A percentile compares a stretch with the other conserved stretches of the same genome.
phyloP scores from a whole-genome alignment of 2,888 invertebrate genomes.

The Drosophila siamana region DNA sequence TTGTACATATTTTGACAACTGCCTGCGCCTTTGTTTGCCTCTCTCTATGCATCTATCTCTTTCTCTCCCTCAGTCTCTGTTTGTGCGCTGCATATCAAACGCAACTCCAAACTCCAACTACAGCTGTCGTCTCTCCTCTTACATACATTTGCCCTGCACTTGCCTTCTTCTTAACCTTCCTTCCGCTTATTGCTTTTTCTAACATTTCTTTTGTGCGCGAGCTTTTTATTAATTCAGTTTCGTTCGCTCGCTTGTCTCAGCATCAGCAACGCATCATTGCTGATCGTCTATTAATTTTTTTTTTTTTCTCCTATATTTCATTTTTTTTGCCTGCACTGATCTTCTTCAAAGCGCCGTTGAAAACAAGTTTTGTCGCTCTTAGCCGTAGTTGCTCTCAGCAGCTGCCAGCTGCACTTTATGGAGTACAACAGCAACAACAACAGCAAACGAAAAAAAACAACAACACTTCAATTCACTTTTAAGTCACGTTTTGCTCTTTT shows the following conservation, averaged over 20 bases:
- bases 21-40: constrained; percentile 58
- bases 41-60: constrained; percentile 32
- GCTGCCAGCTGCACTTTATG: constrained; percentile 76
- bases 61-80: constrained; percentile 11
- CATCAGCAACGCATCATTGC: constrained; percentile 64
- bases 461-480: constrained; percentile 75
- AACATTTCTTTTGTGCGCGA: constrained; percentile 50
- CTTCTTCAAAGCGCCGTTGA: constrained; percentile 77
- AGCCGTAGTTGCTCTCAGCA: constrained; percentile 46
- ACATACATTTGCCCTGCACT: constrained; percentile 33
- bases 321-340: constrained; percentile 60
- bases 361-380: constrained; percentile 66
- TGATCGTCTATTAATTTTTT: constrained; percentile 74
- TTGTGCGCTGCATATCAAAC: constrained; percentile 48
- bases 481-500: constrained; percentile 80
- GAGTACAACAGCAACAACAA: constrained; percentile 36
- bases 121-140: constrained; percentile 21
- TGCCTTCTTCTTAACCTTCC: constrained; percentile 55
- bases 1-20: constrained; percentile 68
- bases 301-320: constrained; percentile 30
- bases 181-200: constrained; percentile 72
- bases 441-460: constrained; percentile 33
- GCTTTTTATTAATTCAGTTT: constrained; percentile 47
- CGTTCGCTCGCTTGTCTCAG: constrained; percentile 17
- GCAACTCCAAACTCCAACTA: constrained; percentile 15